Conservation (phyloP, 2,888 invertebrate species). For the Aproaerema taeniolella region DNA sequence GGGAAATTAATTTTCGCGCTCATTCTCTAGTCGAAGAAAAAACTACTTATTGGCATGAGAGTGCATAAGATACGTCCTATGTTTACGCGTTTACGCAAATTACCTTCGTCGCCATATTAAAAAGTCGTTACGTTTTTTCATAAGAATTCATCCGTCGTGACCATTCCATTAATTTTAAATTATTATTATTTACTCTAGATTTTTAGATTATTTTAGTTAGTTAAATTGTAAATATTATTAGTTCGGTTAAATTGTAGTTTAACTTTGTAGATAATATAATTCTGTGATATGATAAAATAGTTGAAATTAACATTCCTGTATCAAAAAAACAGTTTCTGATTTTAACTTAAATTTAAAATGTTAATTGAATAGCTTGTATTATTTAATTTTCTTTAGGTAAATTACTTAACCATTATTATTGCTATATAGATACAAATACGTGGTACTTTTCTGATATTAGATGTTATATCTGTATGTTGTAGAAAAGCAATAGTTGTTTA, state of each 20-base stretch:
- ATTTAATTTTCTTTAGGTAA: neutral
- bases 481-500: slow-evolving; percentile 40
- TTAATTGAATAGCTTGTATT: neutral
- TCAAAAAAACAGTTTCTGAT: too few relatives aligned
- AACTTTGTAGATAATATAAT: slow-evolving; percentile 3
- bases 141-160: neutral
- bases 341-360: neutral
- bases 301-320: neutral
- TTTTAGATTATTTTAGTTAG: neutral
- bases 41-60: slow-evolving; percentile 3
- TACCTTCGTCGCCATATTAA: slow-evolving; percentile 7
- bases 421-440: too few relatives aligned
- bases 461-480: slow-evolving; percentile 22
- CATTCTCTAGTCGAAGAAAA: slow-evolving; percentile 18
- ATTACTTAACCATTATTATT: too few relatives aligned
- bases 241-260: neutral
- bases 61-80: neutral
- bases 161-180: neutral
- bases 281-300: slow-evolving; percentile 15
- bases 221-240: neutral
- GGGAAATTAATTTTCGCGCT: slow-evolving; percentile 38
- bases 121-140: neutral
- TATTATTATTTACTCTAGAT: neutral
- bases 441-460: neutral
- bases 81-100: neutral